phyloP scores from a whole-genome alignment of 2,113 vertebrate species.

The Puma concolor region DNA sequence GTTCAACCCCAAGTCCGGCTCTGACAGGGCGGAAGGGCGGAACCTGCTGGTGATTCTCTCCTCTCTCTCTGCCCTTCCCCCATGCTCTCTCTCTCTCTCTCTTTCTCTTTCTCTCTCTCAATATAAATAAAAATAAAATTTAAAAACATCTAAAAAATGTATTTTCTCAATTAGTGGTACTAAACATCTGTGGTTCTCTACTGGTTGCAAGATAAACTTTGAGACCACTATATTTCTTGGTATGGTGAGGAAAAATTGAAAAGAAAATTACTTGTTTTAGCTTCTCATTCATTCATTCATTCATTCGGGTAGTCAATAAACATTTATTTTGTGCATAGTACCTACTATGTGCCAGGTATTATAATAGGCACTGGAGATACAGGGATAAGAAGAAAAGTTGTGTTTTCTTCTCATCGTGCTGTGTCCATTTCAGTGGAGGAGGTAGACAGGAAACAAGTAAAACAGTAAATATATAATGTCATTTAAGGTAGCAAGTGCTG shows the following conservation, averaged over 20 bases:
- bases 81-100: no score
- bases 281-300: background rate
- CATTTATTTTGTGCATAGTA: background rate
- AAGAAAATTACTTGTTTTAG: background rate
- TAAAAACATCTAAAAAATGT: background rate
- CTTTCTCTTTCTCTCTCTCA: no score
- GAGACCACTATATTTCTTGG: background rate
- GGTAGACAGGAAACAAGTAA: background rate
- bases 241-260: background rate
- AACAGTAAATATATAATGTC: background rate
- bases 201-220: background rate
- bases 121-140: no score
- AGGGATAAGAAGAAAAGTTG: background rate
- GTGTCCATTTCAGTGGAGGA: background rate
- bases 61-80: no score
- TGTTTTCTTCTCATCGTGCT: background rate
- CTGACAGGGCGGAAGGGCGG: no score
- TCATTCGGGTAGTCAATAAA: background rate
- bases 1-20: no score
- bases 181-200: background rate
- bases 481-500: background rate
- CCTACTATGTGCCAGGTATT: background rate
- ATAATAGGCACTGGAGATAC: background rate
- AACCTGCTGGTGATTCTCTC: no score
- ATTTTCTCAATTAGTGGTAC: constrained; percentile 37